Evolutionary conservation across 2,113 vertebrate genomes (phyloP), one percentile per base, ranked within the genome.

Genomic region (Coptodon rendalli): DNA sequence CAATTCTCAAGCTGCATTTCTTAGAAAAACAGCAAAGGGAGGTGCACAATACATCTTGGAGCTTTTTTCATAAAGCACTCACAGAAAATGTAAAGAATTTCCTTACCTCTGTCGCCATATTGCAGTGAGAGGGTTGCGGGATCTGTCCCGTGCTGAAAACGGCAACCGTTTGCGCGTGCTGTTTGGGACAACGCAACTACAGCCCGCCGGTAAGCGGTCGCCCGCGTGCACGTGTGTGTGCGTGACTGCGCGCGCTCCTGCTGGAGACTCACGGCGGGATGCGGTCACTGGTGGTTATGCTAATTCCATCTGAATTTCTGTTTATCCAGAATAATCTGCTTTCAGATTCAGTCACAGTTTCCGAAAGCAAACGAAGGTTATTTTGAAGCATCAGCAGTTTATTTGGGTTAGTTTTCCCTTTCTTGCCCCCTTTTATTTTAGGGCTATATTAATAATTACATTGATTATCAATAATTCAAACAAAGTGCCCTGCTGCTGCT

Each of bases 31-130:
- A 48, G 54, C 57, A 66, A 43, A 45, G 9, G 27, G 34, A 52
- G 54, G 8, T 9, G 7, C 9, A 7, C 19, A 34, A 36, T 85
- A 22, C 10, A 48, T 80, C 27, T 78, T 52, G 16, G 17, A 78
- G 45, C 45, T 78, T 66, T 76, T 31, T 27, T 81, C 29, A 31
- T 4, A 29, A 16, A 82, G 79, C 4, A 38, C 14, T 43, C 7
- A 63, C 78, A 38, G 19, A 56, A 16, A 63, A 80, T 4, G 52
- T 68, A n/a, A 76, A 22, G 36, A 2, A 29, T 86, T 38, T 2
- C 84, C 94, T 94, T 95, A 96, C 96, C 96, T 96, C 96, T 91
- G 95, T 95, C 93, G 95, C 95, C 96, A 97, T 96, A 36, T 92
- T 96, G 95, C 89, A 81, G 89, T 52, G 14, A 91, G 82, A 68